phyloP scores from a whole-genome alignment of 2,888 invertebrate species.

The Drosophila sordidapex region DNA sequence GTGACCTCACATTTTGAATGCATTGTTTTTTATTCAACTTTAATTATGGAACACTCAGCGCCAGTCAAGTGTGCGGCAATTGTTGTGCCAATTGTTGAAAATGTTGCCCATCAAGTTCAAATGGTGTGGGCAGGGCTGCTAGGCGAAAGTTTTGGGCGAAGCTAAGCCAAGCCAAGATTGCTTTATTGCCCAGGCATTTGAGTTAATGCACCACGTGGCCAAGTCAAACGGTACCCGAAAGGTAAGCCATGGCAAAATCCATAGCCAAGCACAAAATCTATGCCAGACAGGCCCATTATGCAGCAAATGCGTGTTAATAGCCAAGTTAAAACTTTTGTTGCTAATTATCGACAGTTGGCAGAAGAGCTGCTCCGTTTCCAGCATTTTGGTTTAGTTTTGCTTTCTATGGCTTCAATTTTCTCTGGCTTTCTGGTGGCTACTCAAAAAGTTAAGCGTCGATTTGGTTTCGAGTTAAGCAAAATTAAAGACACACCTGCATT shows the following conservation, averaged over 20 bases:
- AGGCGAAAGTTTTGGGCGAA: constrained; percentile 39
- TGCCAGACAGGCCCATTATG: constrained; percentile 71
- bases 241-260: constrained; percentile 21
- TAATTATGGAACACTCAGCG: constrained; percentile 70
- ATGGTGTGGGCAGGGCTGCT: neutral
- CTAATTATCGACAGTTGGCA: constrained; percentile 76
- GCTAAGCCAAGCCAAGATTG: constrained; percentile 44
- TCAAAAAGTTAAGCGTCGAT: constrained; percentile 63
- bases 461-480: constrained; percentile 38
- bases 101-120: constrained; percentile 53
- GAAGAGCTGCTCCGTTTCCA: constrained; percentile 18
- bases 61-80: constrained; percentile 65
- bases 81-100: constrained; percentile 51
- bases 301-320: constrained; percentile 71
- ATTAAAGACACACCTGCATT: constrained; percentile 26
- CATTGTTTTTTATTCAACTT: constrained; percentile 24
- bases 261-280: constrained; percentile 45
- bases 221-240: constrained; percentile 19
- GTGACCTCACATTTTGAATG: neutral
- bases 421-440: constrained; percentile 30
- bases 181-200: constrained; percentile 54
- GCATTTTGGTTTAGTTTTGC: constrained; percentile 28
- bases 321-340: constrained; percentile 71
- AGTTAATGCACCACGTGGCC: constrained; percentile 49
- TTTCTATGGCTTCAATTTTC: constrained; percentile 32